phyloP scores from a whole-genome alignment of 2,888 invertebrate species.

The Choreutis nemorana region DNA sequence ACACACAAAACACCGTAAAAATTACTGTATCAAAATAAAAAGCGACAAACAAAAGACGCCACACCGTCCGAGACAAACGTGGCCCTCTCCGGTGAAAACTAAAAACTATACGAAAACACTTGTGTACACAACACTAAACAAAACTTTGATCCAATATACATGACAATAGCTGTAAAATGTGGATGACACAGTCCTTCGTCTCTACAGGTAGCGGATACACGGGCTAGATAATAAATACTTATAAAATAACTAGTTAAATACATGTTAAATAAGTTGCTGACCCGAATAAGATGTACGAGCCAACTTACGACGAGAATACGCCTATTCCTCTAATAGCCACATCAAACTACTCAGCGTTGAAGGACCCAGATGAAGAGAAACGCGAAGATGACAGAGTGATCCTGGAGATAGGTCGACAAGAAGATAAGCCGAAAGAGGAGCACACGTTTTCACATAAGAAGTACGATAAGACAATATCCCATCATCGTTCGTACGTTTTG shows the following conservation, averaged over 20 bases:
- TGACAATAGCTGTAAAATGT: constrained; percentile 47
- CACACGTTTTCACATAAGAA: constrained; percentile 59
- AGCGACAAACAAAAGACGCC: constrained; percentile 23
- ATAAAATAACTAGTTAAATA: background rate
- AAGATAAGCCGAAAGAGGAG: constrained; percentile 51
- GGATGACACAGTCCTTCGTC: constrained; percentile 46
- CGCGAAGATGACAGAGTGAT: constrained; percentile 51
- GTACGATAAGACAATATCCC: constrained; percentile 58
- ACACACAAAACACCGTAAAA: constrained; percentile 11
- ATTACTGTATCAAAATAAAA: constrained; percentile 7
- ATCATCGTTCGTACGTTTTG: constrained; percentile 51
- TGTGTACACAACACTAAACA: constrained; percentile 47
- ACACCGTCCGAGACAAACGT: constrained; percentile 15
- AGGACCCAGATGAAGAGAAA: constrained; percentile 38
- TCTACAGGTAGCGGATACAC: constrained; percentile 30
- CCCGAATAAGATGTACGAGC: constrained; percentile 33
- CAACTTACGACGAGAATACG: constrained; percentile 40
- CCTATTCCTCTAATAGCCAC: constrained; percentile 46
- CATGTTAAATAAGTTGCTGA: background rate
- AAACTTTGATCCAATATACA: constrained; percentile 60
- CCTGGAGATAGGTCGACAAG: constrained; percentile 57
- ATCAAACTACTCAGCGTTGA: constrained; percentile 45
- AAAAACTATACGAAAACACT: constrained; percentile 44
- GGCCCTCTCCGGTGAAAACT: constrained; percentile 31
- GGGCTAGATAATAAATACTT: constrained; percentile 12